Evolutionary conservation across 2,113 vertebrate genomes (phyloP).

Genomic region (Sinosuthora webbiana): DNA sequence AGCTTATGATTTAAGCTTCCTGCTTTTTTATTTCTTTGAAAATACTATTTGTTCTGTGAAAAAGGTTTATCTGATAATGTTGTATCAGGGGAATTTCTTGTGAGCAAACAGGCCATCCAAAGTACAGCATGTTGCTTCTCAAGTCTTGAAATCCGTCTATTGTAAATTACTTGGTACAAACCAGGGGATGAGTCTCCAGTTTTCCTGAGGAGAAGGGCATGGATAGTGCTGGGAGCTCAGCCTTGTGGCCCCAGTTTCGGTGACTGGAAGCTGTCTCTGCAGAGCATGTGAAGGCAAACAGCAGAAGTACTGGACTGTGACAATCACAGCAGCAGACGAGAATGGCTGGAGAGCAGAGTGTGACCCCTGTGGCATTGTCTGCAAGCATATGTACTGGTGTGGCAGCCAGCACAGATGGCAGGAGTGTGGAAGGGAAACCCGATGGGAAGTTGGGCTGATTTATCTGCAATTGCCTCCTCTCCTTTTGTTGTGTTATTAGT

Average conservation of each 20-base stretch:
- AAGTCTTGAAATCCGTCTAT: background rate
- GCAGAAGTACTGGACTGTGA: background rate
- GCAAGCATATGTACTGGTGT: fast-evolving
- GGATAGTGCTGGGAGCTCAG: background rate
- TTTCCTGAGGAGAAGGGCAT: background rate
- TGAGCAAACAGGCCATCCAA: background rate
- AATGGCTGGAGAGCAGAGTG: background rate
- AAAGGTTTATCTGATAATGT: background rate
- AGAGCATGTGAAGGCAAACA: background rate
- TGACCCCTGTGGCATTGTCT: background rate
- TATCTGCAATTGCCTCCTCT: background rate
- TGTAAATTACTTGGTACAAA: background rate
- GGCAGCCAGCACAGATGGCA: background rate
- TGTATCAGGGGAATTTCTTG: background rate
- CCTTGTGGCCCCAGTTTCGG: background rate
- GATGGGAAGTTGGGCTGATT: background rate
- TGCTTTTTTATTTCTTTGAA: background rate
- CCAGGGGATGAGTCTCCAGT: background rate
- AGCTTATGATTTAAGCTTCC: background rate
- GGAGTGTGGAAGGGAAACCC: background rate
- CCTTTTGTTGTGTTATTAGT: background rate
- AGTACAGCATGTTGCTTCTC: background rate
- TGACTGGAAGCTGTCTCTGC: background rate
- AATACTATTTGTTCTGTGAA: background rate
- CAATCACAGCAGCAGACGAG: background rate